Conservation (phyloP, 1,140 invertebrate genomes). For the Eupeodes corollae region DNA sequence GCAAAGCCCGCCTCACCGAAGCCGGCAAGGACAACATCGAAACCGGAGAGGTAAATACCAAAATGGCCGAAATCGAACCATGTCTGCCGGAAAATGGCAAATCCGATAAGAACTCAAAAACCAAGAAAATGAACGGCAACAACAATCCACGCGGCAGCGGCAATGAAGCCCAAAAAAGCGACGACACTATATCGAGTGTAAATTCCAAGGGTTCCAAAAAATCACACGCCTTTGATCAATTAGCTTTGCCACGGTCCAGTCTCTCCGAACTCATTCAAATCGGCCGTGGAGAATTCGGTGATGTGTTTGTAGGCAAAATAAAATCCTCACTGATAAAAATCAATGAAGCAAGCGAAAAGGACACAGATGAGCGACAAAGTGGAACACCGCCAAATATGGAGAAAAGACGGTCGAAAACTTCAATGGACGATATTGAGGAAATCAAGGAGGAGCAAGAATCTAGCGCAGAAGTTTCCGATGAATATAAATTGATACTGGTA, state of each 20-base stretch:
- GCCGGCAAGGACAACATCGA: constrained; percentile 26
- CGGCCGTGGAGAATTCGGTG: constrained; percentile 80
- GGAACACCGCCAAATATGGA: constrained; percentile 24
- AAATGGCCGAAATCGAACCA: constrained; percentile 28
- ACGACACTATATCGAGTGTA: constrained; percentile 68
- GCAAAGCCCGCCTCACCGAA: constrained; percentile 27
- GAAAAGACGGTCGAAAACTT: constrained; percentile 32
- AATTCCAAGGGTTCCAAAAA: constrained; percentile 60
- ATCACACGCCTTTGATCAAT: constrained; percentile 60
- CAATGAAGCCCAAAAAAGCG: constrained; percentile 52
- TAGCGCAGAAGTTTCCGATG: constrained; percentile 12
- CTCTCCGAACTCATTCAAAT: constrained; percentile 72
- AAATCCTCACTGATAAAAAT: constrained; percentile 37
- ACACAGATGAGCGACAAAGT: constrained; percentile 29
- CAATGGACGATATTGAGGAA: constrained; percentile 34
- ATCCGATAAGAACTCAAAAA: constrained; percentile 37
- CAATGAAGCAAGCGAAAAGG: constrained; percentile 21
- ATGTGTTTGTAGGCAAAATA: constrained; percentile 56
- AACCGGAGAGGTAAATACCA: constrained; percentile 28
- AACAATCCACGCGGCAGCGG: constrained; percentile 42
- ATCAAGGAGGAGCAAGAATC: constrained; percentile 32
- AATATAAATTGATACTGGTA: constrained; percentile 21
- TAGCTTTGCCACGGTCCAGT: constrained; percentile 58
- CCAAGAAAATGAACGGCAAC: constrained; percentile 32
- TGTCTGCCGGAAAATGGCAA: constrained; percentile 29